Evolutionary conservation across 2,888 invertebrate genomes (phyloP), one percentile per base, ranked within the genome.

Genomic region (Drosophila nigritarsus): DNA sequence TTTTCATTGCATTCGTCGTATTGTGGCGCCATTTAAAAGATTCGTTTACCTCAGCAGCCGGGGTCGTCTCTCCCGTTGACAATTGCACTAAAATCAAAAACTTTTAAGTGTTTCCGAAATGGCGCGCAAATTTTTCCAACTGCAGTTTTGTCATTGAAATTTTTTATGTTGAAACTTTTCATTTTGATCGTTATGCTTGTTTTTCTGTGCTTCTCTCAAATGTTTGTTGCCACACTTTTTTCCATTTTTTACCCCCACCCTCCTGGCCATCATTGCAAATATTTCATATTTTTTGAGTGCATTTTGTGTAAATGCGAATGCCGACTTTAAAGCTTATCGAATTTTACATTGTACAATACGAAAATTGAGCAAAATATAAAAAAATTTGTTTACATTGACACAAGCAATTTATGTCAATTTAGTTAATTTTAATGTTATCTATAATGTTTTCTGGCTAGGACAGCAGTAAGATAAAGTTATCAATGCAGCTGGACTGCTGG

Each of bases 71-170:
- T n/a, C 27, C 42, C 29, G 48, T 38, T 64, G 67, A 56, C 61
- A 29, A 54, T 63, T 65, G 67, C 61, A 63, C 51, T 77, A 65
- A 76, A 78, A 75, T 60, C 65, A 38, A 63, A 72, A 78, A 80
- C 65, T 80, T 80, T 82, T 80, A 82, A 78, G 82, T 80, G 82
- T 78, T 80, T 78, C 82, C 75, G 82, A 80, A 82, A 78, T 75
- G 71, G 60, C 79, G 76, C 82, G 65, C 79, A 78, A 78, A 75
- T 80, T 54, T 80, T 72, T 40, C 67, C 62, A 81, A 82, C 79
- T 80, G 82, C 75, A 82, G 79, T 78, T 80, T 78, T 78, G 79
- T 82, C 82, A 82, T 78, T 82, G 75, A 78, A 75, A 71, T 55
- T 78, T 80, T 80, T 79, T 63, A 80, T 77, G 68, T 45, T 45